Evolutionary conservation across 1,140 invertebrate genomes (phyloP).

Genomic region (Oryctes rhinoceros): DNA sequence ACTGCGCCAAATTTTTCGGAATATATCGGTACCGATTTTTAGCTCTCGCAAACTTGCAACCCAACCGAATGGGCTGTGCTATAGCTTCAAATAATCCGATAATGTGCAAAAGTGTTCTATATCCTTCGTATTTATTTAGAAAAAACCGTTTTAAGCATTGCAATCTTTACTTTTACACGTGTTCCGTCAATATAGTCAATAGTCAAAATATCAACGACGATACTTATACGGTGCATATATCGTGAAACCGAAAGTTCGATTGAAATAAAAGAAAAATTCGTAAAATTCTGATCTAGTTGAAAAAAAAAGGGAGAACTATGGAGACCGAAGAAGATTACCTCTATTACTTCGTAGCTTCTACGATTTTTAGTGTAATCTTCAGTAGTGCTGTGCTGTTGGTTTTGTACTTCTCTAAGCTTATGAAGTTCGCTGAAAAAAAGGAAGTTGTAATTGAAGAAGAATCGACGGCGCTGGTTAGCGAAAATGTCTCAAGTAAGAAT

Average conservation of each 20-base stretch:
- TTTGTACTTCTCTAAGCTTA: background rate
- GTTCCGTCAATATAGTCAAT: constrained; percentile 14
- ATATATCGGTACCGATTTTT: background rate
- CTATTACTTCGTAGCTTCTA: background rate
- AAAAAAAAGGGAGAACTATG: background rate
- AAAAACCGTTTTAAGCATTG: background rate
- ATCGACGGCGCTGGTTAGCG: background rate
- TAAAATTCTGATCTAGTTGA: background rate
- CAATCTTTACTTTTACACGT: constrained; percentile 30
- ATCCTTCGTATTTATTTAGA: background rate
- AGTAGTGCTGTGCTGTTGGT: background rate
- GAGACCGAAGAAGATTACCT: background rate
- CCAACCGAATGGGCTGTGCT: background rate
- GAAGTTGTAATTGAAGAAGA: background rate
- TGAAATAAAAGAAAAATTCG: too few species aligned
- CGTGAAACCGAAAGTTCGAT: background rate
- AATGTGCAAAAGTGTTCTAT: constrained; percentile 40
- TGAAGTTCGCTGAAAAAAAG: background rate
- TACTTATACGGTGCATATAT: background rate
- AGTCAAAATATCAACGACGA: background rate
- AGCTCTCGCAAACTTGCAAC: background rate
- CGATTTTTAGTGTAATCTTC: background rate
- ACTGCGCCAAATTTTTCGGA: too few species aligned
- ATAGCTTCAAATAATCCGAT: constrained; percentile 39
- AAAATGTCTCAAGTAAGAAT: too few species aligned